Evolutionary conservation across 2,113 vertebrate genomes (phyloP).

Genomic region (Paralichthys olivaceus): DNA sequence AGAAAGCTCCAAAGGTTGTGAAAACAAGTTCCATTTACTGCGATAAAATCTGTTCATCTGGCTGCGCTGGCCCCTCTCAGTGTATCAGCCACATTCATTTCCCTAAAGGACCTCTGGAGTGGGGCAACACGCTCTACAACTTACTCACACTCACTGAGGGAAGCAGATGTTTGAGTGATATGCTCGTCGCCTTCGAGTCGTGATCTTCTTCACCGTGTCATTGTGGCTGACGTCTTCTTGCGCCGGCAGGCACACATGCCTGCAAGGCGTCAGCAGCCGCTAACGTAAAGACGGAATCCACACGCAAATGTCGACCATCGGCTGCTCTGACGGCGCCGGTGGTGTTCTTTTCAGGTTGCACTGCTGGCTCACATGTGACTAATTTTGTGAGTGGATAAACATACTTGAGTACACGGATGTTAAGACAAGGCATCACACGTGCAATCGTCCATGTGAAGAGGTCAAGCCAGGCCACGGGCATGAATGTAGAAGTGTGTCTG

Average conservation of each 20-base stretch:
- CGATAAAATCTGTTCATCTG: constrained; percentile 75
- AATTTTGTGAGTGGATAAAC: neutral
- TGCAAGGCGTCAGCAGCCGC: constrained; percentile 50
- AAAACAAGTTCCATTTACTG: constrained; percentile 64
- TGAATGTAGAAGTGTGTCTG: constrained; percentile 11
- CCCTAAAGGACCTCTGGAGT: constrained; percentile 66
- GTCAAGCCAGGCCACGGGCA: constrained; percentile 36
- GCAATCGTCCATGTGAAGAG: constrained; percentile 2
- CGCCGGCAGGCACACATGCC: constrained; percentile 33
- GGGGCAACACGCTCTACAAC: constrained; percentile 43
- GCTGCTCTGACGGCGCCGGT: too few species aligned
- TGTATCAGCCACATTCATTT: constrained; percentile 54
- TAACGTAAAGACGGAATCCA: constrained; percentile 39
- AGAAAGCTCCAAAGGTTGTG: constrained; percentile 50
- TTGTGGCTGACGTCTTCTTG: constrained; percentile 39
- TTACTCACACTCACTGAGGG: constrained; percentile 43
- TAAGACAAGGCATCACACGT: neutral
- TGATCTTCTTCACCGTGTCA: constrained; percentile 48
- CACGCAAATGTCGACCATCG: constrained; percentile 22
- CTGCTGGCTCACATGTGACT: constrained; percentile 4
- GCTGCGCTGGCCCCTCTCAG: constrained; percentile 45
- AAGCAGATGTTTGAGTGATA: constrained; percentile 65
- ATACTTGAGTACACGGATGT: too few species aligned
- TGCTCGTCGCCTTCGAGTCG: constrained; percentile 35
- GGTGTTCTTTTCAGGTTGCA: constrained; percentile 3